phyloP scores from a whole-genome alignment of 2,888 invertebrate genomes.

The Drosophila paucipuncta region DNA sequence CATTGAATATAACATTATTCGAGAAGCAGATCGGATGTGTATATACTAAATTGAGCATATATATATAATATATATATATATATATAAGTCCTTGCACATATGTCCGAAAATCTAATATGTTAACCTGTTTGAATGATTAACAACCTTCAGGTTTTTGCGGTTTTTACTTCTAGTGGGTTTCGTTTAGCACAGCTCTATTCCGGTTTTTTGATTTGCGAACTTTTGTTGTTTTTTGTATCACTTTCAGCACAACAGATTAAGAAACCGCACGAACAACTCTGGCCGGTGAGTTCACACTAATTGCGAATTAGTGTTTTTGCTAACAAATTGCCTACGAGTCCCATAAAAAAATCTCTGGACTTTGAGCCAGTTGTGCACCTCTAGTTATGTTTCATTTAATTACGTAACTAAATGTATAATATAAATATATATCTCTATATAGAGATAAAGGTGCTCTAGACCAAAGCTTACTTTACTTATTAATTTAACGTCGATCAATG shows the following conservation, averaged over 20 bases:
- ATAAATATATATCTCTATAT: constrained; percentile 1
- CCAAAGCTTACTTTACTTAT: not conserved
- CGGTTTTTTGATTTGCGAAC: constrained; percentile 31
- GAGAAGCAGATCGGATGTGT: not conserved
- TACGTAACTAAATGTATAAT: constrained; percentile 6
- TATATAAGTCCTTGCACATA: not conserved
- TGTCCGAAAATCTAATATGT: not conserved
- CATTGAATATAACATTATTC: not conserved
- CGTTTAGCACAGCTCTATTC: constrained; percentile 37
- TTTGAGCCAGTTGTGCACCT: constrained; percentile 43
- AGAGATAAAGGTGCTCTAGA: not conserved
- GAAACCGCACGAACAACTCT: constrained; percentile 38
- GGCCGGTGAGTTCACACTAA: constrained; percentile 38
- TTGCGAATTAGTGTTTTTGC: constrained; percentile 14
- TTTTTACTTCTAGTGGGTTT: not conserved
- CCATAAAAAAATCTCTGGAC: constrained; percentile 42
- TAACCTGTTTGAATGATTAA: not conserved
- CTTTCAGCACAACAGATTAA: constrained; percentile 18
- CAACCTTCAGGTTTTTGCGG: not conserved
- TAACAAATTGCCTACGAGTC: constrained; percentile 48
- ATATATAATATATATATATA: not conserved
- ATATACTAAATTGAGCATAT: not conserved
- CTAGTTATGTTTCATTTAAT: constrained; percentile 14
- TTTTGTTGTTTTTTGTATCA: constrained; percentile 7
- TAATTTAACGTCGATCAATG: not conserved